Conservation (phyloP, 2,797 vertebrate species). For the Gambusia yucatana region DNA sequence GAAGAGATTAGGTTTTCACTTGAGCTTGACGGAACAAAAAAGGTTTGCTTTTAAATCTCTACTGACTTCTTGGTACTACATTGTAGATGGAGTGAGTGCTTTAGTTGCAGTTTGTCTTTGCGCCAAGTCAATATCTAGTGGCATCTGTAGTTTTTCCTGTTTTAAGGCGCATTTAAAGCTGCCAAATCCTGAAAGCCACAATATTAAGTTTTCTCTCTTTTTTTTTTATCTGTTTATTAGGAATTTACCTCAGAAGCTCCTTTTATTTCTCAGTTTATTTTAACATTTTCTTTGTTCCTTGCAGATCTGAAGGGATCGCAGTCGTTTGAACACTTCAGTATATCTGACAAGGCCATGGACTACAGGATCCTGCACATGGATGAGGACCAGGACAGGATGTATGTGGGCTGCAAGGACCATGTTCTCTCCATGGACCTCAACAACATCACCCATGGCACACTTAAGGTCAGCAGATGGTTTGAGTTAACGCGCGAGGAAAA, state of each 20-base stretch:
- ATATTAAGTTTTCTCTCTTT: constrained; percentile 12
- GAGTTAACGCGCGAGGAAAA: background rate
- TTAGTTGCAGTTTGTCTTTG: constrained; percentile 7
- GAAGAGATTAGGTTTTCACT: constrained; percentile 13
- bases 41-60: background rate
- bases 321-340: constrained; percentile 89
- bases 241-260: constrained; percentile 7
- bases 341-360: constrained; percentile 91
- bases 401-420: constrained; percentile 97
- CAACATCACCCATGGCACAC: constrained; percentile 91
- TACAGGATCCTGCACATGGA: constrained; percentile 97
- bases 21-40: constrained; percentile 1
- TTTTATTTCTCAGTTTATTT: constrained; percentile 1
- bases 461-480: constrained; percentile 85
- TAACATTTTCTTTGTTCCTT: constrained; percentile 19
- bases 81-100: background rate
- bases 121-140: constrained; percentile 7
- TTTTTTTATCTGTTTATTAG: constrained; percentile 17
- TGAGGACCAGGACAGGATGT: constrained; percentile 97
- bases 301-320: constrained; percentile 90
- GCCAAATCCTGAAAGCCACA: constrained; percentile 17
- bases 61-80: background rate
- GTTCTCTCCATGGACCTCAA: constrained; percentile 97
- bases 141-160: background rate
- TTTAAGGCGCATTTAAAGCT: background rate